A percentile compares a stretch with the other conserved stretches of the same genome.
These are phyloP conservation scores for Hemicentrotus pulcherrimus DNA, from an alignment of 35 echinoderm and acorn worm species.

Conservation along the genomic window DNA sequence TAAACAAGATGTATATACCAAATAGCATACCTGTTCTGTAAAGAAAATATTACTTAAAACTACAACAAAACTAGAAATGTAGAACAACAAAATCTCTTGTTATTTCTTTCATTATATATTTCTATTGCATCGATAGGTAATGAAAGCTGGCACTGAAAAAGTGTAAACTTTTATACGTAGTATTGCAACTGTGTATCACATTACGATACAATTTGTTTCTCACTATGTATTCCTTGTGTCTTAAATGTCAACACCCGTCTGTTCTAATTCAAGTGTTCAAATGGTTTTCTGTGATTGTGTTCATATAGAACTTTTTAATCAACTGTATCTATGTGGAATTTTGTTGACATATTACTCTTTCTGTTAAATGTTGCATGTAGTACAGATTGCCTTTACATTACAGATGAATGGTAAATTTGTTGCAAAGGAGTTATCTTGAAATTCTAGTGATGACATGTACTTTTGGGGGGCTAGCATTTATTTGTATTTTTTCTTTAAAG, in stretches of 20 bases:
- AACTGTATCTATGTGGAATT: too few species aligned
- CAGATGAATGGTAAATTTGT: too few species aligned
- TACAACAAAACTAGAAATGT: background rate
- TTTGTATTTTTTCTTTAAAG: too few species aligned
- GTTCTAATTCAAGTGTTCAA: background rate
- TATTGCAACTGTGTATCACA: background rate
- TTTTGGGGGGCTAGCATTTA: too few species aligned
- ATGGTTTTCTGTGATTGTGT: too few species aligned
- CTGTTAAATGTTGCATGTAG: too few species aligned
- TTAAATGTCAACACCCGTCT: background rate
- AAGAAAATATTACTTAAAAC: background rate
- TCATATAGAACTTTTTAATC: too few species aligned
- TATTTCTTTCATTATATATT: too few species aligned
- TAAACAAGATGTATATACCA: background rate
- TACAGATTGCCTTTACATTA: too few species aligned
- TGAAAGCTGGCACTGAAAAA: background rate
- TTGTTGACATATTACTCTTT: too few species aligned
- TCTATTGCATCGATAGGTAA: background rate
- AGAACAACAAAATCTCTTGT: background rate
- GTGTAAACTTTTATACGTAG: background rate
- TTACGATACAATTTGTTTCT: background rate
- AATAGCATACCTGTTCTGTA: background rate
- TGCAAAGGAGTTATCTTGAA: too few species aligned
- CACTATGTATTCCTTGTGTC: background rate
- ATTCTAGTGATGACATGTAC: too few species aligned